phyloP scores from a whole-genome alignment of 2,113 vertebrate species.

The Etheostoma spectabile region DNA sequence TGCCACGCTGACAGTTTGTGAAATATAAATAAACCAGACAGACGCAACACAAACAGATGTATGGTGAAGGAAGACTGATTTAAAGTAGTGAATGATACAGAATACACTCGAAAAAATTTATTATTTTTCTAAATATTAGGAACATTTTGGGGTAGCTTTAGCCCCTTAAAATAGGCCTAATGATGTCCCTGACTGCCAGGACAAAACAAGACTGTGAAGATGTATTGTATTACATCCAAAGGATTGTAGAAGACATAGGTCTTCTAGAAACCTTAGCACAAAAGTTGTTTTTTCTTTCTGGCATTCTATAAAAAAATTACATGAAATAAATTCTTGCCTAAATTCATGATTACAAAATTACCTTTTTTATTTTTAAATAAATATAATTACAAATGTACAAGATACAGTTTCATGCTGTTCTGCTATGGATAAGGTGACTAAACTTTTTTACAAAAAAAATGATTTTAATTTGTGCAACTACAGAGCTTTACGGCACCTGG shows the following conservation, averaged over 20 bases:
- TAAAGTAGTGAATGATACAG: no score
- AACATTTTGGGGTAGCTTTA: no score
- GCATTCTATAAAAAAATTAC: not conserved
- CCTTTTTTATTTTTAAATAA: not conserved
- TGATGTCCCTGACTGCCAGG: no score
- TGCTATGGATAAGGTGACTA: not conserved
- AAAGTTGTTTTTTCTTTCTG: not conserved
- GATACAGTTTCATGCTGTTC: not conserved
- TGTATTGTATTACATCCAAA: not conserved
- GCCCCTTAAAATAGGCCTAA: no score
- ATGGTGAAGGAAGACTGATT: no score
- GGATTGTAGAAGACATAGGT: not conserved
- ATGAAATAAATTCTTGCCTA: not conserved
- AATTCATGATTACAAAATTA: not conserved
- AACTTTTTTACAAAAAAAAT: no score
- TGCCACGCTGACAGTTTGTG: no score
- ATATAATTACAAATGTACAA: not conserved
- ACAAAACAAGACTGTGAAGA: constrained; percentile 4
- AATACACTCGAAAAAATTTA: no score
- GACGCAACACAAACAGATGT: no score
- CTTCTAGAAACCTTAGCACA: not conserved
- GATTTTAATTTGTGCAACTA: not conserved
- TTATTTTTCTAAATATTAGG: no score
- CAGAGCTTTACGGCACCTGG: not conserved
- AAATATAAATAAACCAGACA: no score